Conservation (phyloP, 2,797 vertebrate genomes). For the Remorina albescens region DNA sequence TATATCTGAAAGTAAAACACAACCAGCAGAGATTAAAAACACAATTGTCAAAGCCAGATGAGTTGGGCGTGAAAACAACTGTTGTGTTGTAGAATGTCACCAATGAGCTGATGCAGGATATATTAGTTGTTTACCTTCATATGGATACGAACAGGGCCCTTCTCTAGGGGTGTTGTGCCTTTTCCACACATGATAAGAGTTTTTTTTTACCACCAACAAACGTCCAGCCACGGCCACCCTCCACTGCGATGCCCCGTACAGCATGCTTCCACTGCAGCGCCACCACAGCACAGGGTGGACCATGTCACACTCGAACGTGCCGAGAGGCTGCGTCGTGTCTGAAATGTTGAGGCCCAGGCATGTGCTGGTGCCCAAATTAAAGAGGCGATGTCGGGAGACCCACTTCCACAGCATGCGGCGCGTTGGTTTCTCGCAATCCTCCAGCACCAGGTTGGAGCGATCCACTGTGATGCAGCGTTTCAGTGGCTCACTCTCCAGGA, state of each 20-base stretch:
- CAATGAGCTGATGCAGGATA: neutral
- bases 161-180: constrained; percentile 84
- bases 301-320: constrained; percentile 88
- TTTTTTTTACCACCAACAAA: constrained; percentile 84
- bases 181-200: constrained; percentile 83
- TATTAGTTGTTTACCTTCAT: constrained; percentile 86
- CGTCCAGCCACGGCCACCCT: constrained; percentile 81
- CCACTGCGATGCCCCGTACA: constrained; percentile 86
- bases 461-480: constrained; percentile 86
- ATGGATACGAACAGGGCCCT: constrained; percentile 89
- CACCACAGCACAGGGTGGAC: constrained; percentile 84
- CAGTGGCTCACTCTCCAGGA: constrained; percentile 87
- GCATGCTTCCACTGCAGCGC: constrained; percentile 84
- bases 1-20: constrained; percentile 82
- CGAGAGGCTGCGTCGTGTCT: constrained; percentile 79
- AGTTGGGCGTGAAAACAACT: neutral
- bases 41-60: neutral
- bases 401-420: constrained; percentile 94
- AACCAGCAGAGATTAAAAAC: neutral
- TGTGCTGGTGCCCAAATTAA: constrained; percentile 87
- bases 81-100: neutral
- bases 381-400: constrained; percentile 91
- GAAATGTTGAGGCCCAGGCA: constrained; percentile 91
- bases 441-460: constrained; percentile 82
- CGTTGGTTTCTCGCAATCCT: constrained; percentile 85